Percentiles rank a stretch among this genome's conserved stretches.
phyloP scores from a whole-genome alignment of 2,888 invertebrate genomes.

The Ischnura elegans region DNA sequence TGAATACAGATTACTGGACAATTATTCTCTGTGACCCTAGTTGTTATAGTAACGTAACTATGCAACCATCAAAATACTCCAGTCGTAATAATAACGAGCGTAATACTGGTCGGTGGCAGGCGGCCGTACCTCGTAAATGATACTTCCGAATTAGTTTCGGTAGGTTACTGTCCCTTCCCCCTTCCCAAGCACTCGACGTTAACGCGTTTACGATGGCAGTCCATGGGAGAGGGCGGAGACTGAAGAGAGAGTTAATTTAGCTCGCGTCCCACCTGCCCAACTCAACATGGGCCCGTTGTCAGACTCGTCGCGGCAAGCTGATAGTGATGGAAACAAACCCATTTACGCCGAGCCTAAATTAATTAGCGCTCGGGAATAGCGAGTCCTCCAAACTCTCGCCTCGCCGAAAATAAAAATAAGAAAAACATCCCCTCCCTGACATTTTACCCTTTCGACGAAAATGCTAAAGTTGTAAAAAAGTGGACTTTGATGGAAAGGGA shows the following conservation, averaged over 20 bases:
- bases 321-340: slow-evolving; percentile 35
- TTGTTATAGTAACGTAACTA: too few species aligned
- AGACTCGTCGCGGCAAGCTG: neutral
- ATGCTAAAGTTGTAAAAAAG: neutral
- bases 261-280: neutral
- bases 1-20: too few species aligned
- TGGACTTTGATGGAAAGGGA: neutral
- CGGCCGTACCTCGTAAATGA: neutral
- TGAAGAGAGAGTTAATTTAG: neutral
- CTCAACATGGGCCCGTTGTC: neutral
- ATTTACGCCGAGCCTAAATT: slow-evolving; percentile 14
- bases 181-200: neutral
- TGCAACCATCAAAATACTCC: too few species aligned
- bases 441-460: neutral
- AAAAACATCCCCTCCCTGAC: neutral
- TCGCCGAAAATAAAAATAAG: neutral
- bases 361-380: neutral
- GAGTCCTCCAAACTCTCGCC: neutral
- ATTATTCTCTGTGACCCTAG: too few species aligned
- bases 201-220: slow-evolving; percentile 23
- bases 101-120: neutral
- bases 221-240: neutral
- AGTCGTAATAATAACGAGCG: neutral
- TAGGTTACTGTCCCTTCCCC: neutral
- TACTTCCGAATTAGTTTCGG: neutral